phyloP scores from a whole-genome alignment of 2,113 vertebrate species.

The Porphyrio hochstetteri region DNA sequence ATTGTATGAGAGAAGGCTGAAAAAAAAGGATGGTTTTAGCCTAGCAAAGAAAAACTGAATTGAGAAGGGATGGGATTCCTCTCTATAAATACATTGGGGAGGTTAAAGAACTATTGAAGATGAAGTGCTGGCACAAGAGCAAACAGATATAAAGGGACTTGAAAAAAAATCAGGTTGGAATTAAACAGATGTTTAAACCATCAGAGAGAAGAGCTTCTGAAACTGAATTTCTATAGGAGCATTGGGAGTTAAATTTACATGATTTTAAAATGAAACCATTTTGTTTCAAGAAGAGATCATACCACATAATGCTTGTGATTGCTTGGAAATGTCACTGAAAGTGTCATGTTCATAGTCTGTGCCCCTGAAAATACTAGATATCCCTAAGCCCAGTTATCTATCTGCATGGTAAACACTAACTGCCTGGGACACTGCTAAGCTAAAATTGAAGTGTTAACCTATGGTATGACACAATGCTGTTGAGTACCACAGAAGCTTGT shows the following conservation, averaged over 20 bases:
- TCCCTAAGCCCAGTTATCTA: not conserved
- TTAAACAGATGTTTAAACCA: not conserved
- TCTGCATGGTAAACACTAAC: not conserved
- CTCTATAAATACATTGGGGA: not conserved
- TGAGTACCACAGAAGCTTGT: not conserved
- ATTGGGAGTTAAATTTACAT: not conserved
- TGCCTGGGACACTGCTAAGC: fast-evolving
- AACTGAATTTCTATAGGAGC: not conserved
- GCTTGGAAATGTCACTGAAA: not conserved
- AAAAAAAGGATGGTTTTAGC: not conserved
- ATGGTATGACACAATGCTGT: not conserved
- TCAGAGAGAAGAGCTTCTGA: not conserved
- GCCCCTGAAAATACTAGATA: not conserved
- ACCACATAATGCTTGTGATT: not conserved
- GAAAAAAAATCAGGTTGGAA: not conserved
- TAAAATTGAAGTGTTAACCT: not conserved
- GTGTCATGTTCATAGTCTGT: not conserved
- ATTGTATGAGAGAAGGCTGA: not conserved
- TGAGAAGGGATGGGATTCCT: not conserved
- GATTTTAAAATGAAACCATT: not conserved
- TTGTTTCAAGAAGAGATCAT: not conserved
- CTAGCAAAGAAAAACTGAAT: not conserved
- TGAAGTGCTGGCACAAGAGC: not conserved
- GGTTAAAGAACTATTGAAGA: not conserved
- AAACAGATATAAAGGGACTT: not conserved